Conservation (phyloP, 2,888 invertebrate species). For the Mesodorylaimus sp. region DNA sequence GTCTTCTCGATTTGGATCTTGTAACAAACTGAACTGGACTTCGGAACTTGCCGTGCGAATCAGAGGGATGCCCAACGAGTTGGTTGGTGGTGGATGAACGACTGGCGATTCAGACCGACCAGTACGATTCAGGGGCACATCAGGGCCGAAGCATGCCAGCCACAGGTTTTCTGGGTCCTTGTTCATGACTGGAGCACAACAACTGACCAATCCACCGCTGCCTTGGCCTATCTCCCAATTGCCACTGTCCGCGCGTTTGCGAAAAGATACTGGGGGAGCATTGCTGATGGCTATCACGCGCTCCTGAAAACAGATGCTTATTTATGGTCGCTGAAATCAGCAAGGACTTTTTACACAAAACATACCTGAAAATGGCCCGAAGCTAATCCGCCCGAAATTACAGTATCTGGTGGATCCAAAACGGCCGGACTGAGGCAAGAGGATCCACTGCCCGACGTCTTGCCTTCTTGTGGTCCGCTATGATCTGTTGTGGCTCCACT, state of each 20-base stretch:
- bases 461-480: too few relatives aligned
- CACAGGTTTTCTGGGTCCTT: conserved; percentile 23
- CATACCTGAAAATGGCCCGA: not conserved
- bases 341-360: not conserved
- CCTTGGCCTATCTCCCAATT: conserved; percentile 25
- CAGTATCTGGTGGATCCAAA: not conserved
- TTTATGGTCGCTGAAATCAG: not conserved
- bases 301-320: conserved; percentile 15
- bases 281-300: conserved; percentile 30
- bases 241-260: conserved; percentile 19
- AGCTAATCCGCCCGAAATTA: not conserved
- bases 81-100: conserved; percentile 1
- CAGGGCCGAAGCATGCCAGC: conserved; percentile 26
- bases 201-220: conserved; percentile 25
- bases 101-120: not conserved
- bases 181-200: conserved; percentile 29
- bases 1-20: not conserved
- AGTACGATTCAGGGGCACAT: not conserved
- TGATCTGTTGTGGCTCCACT: too few relatives aligned
- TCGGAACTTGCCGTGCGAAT: not conserved
- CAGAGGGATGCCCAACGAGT: conserved; percentile 6
- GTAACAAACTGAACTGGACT: conserved; percentile 1
- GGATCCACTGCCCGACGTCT: too few relatives aligned
- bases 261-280: conserved; percentile 28
- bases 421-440: not conserved